phyloP scores from a whole-genome alignment of 1,140 invertebrate species.

The Oryctes rhinoceros region DNA sequence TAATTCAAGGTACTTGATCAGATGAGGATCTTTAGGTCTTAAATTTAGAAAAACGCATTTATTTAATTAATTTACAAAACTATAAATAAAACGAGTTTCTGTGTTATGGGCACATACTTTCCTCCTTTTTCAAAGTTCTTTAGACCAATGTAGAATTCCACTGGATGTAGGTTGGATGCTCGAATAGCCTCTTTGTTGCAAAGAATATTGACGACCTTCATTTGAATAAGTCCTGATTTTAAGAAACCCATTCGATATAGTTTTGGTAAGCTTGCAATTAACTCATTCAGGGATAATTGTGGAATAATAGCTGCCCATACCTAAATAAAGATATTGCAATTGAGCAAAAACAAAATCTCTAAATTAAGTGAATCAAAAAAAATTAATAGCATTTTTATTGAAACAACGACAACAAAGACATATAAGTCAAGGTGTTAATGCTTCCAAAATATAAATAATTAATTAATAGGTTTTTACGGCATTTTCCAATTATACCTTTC shows the following conservation, averaged over 20 bases:
- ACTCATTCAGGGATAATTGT: slow-evolving; percentile 52
- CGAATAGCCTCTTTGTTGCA: slow-evolving; percentile 61
- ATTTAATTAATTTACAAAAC: background rate
- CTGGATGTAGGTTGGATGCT: slow-evolving; percentile 67
- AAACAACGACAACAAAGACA: too few species aligned
- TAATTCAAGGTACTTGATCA: slow-evolving; percentile 51
- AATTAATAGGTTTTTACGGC: too few species aligned
- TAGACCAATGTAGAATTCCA: slow-evolving; percentile 66
- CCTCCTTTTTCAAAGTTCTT: slow-evolving; percentile 68
- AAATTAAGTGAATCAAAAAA: too few species aligned
- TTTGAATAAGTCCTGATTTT: slow-evolving; percentile 52
- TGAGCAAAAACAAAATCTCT: too few species aligned
- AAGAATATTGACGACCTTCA: slow-evolving; percentile 62
- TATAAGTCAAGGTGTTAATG: too few species aligned
- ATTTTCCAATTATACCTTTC: too few species aligned
- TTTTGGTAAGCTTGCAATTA: slow-evolving; percentile 51
- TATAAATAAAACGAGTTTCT: background rate
- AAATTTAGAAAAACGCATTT: slow-evolving; percentile 42
- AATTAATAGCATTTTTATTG: too few species aligned
- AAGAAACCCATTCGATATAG: slow-evolving; percentile 54
- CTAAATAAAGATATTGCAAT: slow-evolving; percentile 44
- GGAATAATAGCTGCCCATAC: slow-evolving; percentile 55
- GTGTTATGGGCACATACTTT: slow-evolving; percentile 54
- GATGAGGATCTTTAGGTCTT: slow-evolving; percentile 54
- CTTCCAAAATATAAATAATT: too few species aligned